phyloP scores from a whole-genome alignment of 2,888 invertebrate species.

The Hartigia nigra region DNA sequence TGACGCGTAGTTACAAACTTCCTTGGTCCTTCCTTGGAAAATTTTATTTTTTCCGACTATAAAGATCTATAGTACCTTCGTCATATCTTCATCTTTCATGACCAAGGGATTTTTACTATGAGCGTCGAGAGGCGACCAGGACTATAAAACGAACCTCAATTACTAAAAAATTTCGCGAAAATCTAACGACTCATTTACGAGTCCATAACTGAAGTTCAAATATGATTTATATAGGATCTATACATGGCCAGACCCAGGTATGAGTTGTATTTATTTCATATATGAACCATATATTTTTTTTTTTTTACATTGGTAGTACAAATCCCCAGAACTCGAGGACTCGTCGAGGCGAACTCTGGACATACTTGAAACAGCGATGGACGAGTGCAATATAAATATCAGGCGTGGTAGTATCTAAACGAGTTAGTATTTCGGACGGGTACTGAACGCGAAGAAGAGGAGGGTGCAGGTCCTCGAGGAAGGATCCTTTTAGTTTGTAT shows the following conservation, averaged over 20 bases:
- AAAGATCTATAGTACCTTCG: not conserved
- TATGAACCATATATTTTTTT: no score
- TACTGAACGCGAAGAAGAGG: not conserved
- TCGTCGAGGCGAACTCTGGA: conserved; percentile 14
- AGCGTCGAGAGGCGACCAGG: not conserved
- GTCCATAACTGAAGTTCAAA: no score
- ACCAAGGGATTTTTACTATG: not conserved
- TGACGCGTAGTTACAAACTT: conserved; percentile 26
- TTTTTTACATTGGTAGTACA: no score
- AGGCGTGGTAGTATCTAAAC: conserved; percentile 11
- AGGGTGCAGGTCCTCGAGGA: not conserved
- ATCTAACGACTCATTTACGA: no score
- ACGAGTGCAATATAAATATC: conserved; percentile 27
- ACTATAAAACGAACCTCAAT: no score
- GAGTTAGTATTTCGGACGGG: conserved; percentile 10
- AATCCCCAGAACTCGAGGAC: conserved; percentile 11
- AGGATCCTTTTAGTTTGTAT: conserved; percentile 15
- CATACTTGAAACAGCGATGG: conserved; percentile 18
- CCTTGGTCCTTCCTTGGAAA: not conserved
- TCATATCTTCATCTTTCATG: not conserved
- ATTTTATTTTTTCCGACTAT: not conserved
- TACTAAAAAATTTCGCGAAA: no score
- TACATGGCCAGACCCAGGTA: no score
- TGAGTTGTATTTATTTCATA: no score
- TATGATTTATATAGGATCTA: no score